Evolutionary conservation across 1,140 invertebrate species (phyloP).

Genomic region (Pomphorhynchus laevis): DNA sequence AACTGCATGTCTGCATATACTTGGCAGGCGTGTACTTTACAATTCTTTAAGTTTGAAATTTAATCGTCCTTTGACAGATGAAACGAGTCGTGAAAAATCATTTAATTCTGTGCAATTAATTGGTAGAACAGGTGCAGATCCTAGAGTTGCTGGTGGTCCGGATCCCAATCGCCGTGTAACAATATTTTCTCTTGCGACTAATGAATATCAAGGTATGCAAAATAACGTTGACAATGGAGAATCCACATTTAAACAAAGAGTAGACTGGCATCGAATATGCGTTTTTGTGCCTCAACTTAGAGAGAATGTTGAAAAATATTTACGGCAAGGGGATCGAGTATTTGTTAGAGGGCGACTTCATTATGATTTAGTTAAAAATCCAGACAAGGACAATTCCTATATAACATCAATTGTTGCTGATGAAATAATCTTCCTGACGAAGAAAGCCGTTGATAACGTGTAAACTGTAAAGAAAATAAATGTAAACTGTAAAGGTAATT

Average conservation of each 20-base stretch:
- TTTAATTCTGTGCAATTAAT: slow-evolving; percentile 8
- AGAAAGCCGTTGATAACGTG: no score
- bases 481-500: no score
- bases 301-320: slow-evolving; percentile 3
- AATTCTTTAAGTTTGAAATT: no score
- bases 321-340: slow-evolving; percentile 8
- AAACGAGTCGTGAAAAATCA: slow-evolving; percentile 3
- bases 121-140: slow-evolving; percentile 7
- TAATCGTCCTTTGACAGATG: no score
- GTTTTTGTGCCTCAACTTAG: background rate
- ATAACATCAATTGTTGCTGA: slow-evolving; percentile 9
- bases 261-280: slow-evolving; percentile 9
- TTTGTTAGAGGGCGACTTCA: slow-evolving; percentile 6
- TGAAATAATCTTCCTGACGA: slow-evolving; percentile 8
- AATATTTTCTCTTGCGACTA: slow-evolving; percentile 7
- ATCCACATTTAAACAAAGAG: background rate
- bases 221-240: slow-evolving; percentile 1
- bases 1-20: no score
- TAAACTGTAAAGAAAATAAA: no score
- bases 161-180: slow-evolving; percentile 3
- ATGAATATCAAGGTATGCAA: slow-evolving; percentile 9
- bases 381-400: background rate
- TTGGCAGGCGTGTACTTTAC: no score
- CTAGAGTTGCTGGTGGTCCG: slow-evolving; percentile 2
- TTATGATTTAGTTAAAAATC: slow-evolving; percentile 7